phyloP scores from a whole-genome alignment of 2,888 invertebrate species.

The Creontiades dilutus region DNA sequence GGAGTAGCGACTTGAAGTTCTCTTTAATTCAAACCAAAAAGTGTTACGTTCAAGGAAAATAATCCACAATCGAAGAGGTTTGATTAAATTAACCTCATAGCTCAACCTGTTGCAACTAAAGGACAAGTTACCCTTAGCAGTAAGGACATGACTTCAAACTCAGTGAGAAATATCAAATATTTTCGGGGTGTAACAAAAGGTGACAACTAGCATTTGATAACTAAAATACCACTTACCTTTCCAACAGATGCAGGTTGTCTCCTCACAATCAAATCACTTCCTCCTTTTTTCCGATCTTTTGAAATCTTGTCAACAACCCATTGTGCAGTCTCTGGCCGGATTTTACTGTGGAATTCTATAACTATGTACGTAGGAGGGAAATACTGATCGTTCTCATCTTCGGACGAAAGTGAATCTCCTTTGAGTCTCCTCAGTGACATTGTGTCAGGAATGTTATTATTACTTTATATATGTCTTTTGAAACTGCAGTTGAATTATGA shows the following conservation, averaged over 20 bases:
- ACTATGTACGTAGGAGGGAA: slow-evolving; percentile 80
- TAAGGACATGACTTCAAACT: too few species aligned
- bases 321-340: slow-evolving; percentile 79
- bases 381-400: slow-evolving; percentile 47
- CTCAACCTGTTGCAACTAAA: too few species aligned
- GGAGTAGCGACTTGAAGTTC: too few species aligned
- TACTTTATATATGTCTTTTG: background rate
- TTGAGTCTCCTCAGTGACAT: slow-evolving; percentile 42
- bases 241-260: slow-evolving; percentile 78
- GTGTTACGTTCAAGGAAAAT: too few species aligned
- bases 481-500: background rate
- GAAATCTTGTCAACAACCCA: slow-evolving; percentile 81
- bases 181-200: too few species aligned
- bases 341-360: slow-evolving; percentile 79
- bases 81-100: too few species aligned
- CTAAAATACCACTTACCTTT: slow-evolving; percentile 77
- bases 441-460: slow-evolving; percentile 5
- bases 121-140: too few species aligned
- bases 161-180: too few species aligned
- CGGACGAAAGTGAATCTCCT: slow-evolving; percentile 52
- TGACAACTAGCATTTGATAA: too few species aligned
- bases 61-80: too few species aligned
- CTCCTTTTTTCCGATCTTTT: slow-evolving; percentile 80
- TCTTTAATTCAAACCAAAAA: too few species aligned
- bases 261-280: slow-evolving; percentile 81